phyloP scores from a whole-genome alignment of 2,113 vertebrate genomes.

The Tursiops truncatus region DNA sequence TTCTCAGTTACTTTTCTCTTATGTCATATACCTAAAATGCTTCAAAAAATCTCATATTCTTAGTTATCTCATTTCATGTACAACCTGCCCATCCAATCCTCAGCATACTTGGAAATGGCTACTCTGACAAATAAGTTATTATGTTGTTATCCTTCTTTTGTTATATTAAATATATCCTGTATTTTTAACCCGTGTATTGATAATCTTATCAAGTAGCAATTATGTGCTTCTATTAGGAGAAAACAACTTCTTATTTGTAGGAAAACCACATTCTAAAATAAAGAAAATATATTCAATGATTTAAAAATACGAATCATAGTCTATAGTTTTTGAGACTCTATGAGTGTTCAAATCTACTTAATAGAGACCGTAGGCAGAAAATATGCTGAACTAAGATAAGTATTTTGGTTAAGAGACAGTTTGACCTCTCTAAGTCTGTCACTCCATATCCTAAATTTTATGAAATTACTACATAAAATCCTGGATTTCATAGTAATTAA shows the following conservation, averaged over 20 bases:
- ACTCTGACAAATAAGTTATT: background rate
- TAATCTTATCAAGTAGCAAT: background rate
- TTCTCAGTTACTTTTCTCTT: background rate
- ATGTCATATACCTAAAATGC: background rate
- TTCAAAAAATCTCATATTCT: background rate
- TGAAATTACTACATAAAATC: conserved; percentile 37
- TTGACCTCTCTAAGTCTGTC: conserved; percentile 20
- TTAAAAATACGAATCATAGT: background rate
- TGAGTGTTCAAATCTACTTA: background rate
- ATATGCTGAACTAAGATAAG: background rate
- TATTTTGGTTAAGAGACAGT: conserved; percentile 30
- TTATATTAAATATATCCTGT: background rate
- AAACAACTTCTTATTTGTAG: background rate
- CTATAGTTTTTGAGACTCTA: background rate
- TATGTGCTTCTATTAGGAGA: background rate
- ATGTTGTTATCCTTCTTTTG: background rate
- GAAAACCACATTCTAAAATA: conserved; percentile 8
- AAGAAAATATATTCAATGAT: background rate
- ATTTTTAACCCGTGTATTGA: background rate
- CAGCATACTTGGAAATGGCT: background rate
- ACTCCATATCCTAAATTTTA: background rate
- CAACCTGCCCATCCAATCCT: background rate
- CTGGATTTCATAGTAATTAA: conserved; percentile 39
- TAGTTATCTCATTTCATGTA: background rate
- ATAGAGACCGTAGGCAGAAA: background rate